Evolutionary conservation across 1,140 invertebrate species (phyloP).

Genomic region (Vollenhovia emeryi): DNA sequence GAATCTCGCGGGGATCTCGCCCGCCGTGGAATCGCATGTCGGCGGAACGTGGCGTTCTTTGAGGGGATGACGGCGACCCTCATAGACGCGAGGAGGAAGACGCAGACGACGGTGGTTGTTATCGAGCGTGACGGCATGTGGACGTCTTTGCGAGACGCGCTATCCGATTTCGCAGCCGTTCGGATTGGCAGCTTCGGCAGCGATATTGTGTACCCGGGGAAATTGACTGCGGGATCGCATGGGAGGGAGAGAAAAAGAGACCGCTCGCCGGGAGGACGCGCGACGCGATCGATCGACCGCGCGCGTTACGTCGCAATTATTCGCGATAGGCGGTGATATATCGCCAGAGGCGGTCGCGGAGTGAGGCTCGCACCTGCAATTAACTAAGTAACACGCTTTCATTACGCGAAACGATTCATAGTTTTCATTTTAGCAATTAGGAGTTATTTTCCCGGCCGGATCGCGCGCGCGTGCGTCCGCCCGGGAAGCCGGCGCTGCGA

Average conservation of each 20-base stretch:
- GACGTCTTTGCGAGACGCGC: conserved; percentile 28
- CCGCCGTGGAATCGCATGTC: background rate
- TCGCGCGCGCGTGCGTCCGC: background rate
- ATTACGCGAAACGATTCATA: background rate
- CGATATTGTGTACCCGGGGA: conserved; percentile 58
- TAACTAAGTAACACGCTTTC: conserved; percentile 20
- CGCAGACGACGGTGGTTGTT: conserved; percentile 47
- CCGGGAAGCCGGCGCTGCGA: background rate
- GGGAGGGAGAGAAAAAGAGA: background rate
- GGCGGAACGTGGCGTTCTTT: background rate
- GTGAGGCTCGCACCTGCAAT: conserved; percentile 8
- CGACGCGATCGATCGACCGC: conserved; percentile 22
- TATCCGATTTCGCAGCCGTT: conserved; percentile 52
- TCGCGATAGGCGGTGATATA: conserved; percentile 8
- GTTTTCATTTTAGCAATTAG: conserved; percentile 35
- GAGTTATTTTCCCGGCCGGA: conserved; percentile 3
- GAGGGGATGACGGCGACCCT: background rate
- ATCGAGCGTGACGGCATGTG: conserved; percentile 45
- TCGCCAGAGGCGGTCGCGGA: background rate
- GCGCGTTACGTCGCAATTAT: conserved; percentile 37
- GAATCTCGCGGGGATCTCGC: background rate
- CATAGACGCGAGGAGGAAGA: background rate
- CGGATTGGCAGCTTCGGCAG: conserved; percentile 54
- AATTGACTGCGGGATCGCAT: conserved; percentile 47
- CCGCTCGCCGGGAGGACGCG: background rate